These are phyloP conservation scores for Brachypodius melanocephalos DNA, from an alignment of 2,113 vertebrate genomes.

Conservation along the genomic window DNA sequence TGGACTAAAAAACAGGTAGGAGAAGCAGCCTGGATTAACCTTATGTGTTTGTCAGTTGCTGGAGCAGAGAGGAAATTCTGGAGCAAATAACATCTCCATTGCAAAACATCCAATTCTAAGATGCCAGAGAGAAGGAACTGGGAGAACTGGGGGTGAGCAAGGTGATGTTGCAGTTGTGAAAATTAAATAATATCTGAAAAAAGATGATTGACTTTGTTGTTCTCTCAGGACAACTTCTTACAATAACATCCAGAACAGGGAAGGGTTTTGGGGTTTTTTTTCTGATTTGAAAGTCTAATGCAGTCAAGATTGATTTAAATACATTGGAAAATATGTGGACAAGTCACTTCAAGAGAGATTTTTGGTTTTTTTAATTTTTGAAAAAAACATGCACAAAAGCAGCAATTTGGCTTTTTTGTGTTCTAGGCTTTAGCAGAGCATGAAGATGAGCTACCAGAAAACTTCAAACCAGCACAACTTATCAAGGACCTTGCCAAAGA, in stretches of 20 bases:
- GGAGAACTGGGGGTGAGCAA: not conserved
- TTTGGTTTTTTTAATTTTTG: not conserved
- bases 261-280: not conserved
- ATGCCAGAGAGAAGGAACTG: not conserved
- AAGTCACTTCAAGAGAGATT: not conserved
- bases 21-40: not conserved
- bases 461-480: slow-evolving; percentile 97
- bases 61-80: not conserved
- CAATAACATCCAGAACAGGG: not conserved
- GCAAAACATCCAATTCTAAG: not conserved
- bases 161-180: not conserved
- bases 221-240: not conserved
- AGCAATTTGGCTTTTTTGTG: slow-evolving; percentile 7
- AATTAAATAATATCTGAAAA: not conserved
- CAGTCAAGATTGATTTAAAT: not conserved
- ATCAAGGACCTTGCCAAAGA: slow-evolving; percentile 99
- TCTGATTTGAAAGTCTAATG: not conserved
- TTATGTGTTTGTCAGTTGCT: not conserved
- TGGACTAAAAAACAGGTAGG: slow-evolving; percentile 98
- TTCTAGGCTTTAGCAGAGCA: slow-evolving; percentile 91
- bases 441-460: slow-evolving; percentile 96
- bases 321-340: not conserved
- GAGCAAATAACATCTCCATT: not conserved
- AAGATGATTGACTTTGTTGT: not conserved
- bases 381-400: not conserved